These are phyloP conservation scores for Sinhomidia bicolor DNA, from an alignment of 2,888 invertebrate species.

Conservation along the genomic window DNA sequence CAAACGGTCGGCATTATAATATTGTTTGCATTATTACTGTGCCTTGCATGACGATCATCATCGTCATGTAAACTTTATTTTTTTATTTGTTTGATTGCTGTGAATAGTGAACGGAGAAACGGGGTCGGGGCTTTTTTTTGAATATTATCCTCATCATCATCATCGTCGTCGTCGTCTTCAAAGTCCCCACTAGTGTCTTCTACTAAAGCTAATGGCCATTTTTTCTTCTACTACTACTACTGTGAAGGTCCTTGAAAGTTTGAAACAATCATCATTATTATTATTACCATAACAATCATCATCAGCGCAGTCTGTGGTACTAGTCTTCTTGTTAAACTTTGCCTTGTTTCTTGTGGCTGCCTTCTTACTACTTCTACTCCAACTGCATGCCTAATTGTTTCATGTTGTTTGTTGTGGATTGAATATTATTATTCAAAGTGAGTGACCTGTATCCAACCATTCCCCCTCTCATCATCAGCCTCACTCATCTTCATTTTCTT, in stretches of 20 bases:
- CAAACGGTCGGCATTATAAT: too few relatives aligned
- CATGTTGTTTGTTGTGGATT: too few relatives aligned
- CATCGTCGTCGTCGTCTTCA: background rate
- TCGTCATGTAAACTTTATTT: background rate
- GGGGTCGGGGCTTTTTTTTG: constrained; percentile 3
- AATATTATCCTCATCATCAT: background rate
- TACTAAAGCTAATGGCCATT: background rate
- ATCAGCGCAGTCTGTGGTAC: background rate
- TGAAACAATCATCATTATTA: constrained; percentile 1
- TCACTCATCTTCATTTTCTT: background rate
- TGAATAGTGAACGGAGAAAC: background rate
- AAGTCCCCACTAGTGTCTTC: background rate
- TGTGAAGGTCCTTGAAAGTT: constrained; percentile 2
- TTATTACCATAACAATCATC: constrained; percentile 1
- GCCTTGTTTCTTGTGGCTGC: background rate
- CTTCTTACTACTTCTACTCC: too few relatives aligned
- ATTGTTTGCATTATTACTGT: background rate
- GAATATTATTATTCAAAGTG: too few relatives aligned
- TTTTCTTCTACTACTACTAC: background rate
- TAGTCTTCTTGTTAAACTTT: background rate
- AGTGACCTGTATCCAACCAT: too few relatives aligned
- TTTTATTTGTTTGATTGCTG: background rate
- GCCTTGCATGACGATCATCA: background rate
- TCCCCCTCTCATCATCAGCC: background rate
- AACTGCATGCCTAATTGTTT: too few relatives aligned